A percentile compares a stretch with the other conserved stretches of the same genome.
Conservation (phyloP, 2,113 vertebrate species). For the Corvus hawaiiensis region DNA sequence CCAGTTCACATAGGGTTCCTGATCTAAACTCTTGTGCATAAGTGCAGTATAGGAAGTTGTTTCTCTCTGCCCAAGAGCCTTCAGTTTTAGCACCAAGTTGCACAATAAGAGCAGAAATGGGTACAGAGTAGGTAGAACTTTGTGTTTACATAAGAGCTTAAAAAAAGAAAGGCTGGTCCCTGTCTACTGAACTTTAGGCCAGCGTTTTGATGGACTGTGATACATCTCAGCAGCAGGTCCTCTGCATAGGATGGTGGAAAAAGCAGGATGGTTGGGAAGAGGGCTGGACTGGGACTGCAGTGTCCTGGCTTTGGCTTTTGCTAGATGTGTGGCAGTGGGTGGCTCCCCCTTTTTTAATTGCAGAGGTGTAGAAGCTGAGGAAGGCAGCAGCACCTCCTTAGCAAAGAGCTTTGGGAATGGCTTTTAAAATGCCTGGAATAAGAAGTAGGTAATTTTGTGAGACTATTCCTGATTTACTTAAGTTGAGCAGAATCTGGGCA, state of each 20-base stretch:
- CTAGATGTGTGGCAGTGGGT: not conserved
- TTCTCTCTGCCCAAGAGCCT: not conserved
- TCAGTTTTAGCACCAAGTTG: not conserved
- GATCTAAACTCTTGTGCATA: not conserved
- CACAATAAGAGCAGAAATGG: not conserved
- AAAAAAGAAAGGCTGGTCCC: not conserved
- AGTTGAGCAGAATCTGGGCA: not conserved
- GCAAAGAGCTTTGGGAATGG: not conserved
- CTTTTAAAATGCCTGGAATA: not conserved
- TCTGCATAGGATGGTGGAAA: not conserved
- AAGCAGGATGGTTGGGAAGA: not conserved
- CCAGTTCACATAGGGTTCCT: not conserved
- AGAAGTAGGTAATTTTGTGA: not conserved
- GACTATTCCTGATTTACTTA: not conserved
- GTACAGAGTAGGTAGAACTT: not conserved
- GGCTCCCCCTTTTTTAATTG: not conserved
- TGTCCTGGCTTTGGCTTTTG: not conserved
- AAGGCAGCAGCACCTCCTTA: not conserved
- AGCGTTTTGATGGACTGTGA: not conserved
- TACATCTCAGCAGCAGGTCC: not conserved
- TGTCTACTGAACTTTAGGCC: not conserved
- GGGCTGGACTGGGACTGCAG: not conserved
- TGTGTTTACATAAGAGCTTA: not conserved
- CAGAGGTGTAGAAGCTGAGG: not conserved
- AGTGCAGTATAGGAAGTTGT: not conserved